Evolutionary conservation across 2,888 invertebrate species (phyloP), one percentile per base, ranked within the genome.

Genomic region (Scrobipalpa atriplicella): DNA sequence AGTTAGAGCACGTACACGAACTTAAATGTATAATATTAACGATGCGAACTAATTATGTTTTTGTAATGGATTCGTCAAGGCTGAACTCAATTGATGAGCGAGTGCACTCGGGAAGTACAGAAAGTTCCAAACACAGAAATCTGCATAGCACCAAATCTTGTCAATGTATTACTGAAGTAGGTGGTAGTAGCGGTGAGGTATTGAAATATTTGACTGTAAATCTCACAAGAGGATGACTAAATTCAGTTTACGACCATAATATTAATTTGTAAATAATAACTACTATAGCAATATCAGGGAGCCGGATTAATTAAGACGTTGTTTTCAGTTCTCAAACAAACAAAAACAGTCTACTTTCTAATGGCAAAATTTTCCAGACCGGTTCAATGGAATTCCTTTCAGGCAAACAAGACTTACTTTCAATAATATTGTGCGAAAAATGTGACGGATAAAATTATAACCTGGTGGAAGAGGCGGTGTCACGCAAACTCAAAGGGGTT

Each of bases 1-100:
- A 47, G 47, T 16, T n/a, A 47, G 47, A 47, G 16, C 47, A 47
- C 47, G 47, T 47, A 47, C 16, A 43, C 43, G n/a, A n/a, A 47
- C 47, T 6, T 5, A 5, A 47, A n/a, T 5, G n/a, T 2, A 47
- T 16, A 47, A 47, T 16, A 47, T 16, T 47, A 1, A 47, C n/a
- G 47, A 47, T 47, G 7, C 1, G 47, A 47, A 47, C n/a, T 47
- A 16, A 47, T 10, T 47, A 47, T 29, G 29, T 29, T 29, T 29
- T 29, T 29, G 29, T 29, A 5, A 29, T 29, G 29, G 29, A 5
- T 29, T 29, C 5, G 29, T 29, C 29, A 29, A 29, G 29, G 29
- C 5, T 29, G 29, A 29, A 29, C 2, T 3, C 5, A 5, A 29
- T 29, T 29, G 29, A 29, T 3, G 29, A 29, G 29, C 29, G 29